phyloP scores from a whole-genome alignment of 2,888 invertebrate genomes.

The Amphipoea oculea region DNA sequence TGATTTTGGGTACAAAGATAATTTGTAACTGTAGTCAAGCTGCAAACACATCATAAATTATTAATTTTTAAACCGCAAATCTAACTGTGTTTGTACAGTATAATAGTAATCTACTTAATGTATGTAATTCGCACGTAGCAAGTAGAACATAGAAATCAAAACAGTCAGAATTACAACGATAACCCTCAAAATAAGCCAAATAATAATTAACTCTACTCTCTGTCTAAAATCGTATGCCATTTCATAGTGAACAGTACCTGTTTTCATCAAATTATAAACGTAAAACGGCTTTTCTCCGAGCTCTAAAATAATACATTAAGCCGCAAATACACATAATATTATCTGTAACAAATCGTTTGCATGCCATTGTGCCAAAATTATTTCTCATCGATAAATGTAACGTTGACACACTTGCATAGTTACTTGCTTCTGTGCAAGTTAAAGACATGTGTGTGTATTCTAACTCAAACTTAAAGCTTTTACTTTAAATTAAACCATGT shows the following conservation, averaged over 20 bases:
- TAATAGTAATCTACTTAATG: neutral
- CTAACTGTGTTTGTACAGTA: neutral
- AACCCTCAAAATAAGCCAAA: neutral
- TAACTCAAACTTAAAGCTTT: neutral
- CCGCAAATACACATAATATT: neutral
- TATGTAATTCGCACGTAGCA: neutral
- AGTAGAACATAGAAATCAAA: neutral
- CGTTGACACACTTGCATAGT: neutral
- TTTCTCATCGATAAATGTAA: neutral
- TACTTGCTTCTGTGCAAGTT: neutral
- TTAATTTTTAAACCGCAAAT: neutral
- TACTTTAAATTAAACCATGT: neutral
- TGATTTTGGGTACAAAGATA: neutral
- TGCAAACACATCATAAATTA: neutral
- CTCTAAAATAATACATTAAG: neutral
- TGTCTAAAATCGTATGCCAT: neutral
- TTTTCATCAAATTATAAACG: neutral
- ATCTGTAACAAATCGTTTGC: neutral
- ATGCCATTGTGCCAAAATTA: neutral
- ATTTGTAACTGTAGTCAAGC: too few relatives aligned
- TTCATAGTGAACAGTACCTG: neutral
- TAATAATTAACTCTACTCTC: neutral
- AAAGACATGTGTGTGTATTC: neutral
- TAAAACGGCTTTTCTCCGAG: neutral
- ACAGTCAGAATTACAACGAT: neutral